Percentiles rank a stretch among this genome's conserved stretches.
Evolutionary conservation across 2,113 vertebrate species (phyloP).

Genomic region (Furnarius figulus): DNA sequence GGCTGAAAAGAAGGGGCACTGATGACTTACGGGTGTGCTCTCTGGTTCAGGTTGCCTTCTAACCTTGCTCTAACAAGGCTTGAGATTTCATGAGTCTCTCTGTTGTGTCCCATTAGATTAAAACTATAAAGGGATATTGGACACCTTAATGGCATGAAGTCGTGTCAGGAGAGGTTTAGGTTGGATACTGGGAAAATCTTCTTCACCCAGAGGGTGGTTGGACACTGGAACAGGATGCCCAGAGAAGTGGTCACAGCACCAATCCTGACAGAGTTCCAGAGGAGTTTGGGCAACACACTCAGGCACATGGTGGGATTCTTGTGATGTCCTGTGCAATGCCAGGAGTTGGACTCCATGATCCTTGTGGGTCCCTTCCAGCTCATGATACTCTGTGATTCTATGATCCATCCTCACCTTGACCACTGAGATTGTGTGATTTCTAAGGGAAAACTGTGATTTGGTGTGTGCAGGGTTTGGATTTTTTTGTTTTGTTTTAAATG

Average conservation of each 20-base stretch:
- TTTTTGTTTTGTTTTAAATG: not conserved
- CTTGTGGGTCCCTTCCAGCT: not conserved
- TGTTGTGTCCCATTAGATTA: not conserved
- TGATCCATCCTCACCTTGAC: not conserved
- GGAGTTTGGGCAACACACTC: not conserved
- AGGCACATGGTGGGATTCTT: not conserved
- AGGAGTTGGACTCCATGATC: not conserved
- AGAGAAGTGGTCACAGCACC: not conserved
- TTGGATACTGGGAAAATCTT: not conserved
- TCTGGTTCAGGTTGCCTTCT: not conserved
- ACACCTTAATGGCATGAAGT: too few relatives aligned
- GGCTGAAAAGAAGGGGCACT: not conserved
- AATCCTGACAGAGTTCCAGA: not conserved
- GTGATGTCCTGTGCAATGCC: not conserved
- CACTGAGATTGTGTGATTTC: not conserved
- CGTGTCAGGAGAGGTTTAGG: not conserved
- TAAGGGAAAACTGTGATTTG: not conserved
- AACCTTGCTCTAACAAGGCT: not conserved
- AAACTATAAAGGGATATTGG: not conserved
- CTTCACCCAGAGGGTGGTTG: not conserved
- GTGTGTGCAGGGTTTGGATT: not conserved
- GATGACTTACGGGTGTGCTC: not conserved
- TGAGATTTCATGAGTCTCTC: not conserved
- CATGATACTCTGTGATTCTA: accelerated
- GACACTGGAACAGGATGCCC: not conserved